Evolutionary conservation across 2,113 vertebrate genomes (phyloP).

Genomic region (Scopus umbretta): DNA sequence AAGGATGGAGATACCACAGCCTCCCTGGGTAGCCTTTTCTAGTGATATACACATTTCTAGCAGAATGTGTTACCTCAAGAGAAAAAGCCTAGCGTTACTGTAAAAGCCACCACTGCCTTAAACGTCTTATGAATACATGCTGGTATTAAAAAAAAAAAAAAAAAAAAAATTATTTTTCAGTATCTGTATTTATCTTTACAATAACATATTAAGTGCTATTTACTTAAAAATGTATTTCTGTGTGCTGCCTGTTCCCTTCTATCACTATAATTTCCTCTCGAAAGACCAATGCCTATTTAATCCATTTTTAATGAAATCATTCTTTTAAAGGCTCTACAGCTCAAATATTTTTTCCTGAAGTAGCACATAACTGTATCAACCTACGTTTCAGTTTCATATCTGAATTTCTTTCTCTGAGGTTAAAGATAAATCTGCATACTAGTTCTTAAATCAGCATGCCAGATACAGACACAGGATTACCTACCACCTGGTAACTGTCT

Average conservation of each 20-base stretch:
- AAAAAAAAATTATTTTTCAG: not conserved
- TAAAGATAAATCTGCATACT: not conserved
- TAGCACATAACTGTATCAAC: not conserved
- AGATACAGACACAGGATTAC: not conserved
- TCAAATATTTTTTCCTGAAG: not conserved
- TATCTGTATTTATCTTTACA: not conserved
- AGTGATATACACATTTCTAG: not conserved
- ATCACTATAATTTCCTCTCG: not conserved
- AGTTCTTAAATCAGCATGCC: not conserved
- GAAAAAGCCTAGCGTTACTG: not conserved
- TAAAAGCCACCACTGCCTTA: not conserved
- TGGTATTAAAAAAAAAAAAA: not conserved
- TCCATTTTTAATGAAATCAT: not conserved
- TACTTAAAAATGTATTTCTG: not conserved
- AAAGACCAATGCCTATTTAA: not conserved
- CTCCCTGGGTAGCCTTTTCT: not conserved
- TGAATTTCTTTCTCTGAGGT: not conserved
- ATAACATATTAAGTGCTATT: not conserved
- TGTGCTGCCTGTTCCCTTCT: not conserved
- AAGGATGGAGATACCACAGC: not conserved
- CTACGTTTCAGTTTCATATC: not conserved
- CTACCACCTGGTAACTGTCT: not conserved
- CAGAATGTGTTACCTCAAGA: not conserved
- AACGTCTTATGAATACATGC: not conserved
- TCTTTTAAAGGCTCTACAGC: not conserved